These are phyloP conservation scores for Hydriomena furcata DNA, from an alignment of 2,888 invertebrate genomes.

Conservation along the genomic window DNA sequence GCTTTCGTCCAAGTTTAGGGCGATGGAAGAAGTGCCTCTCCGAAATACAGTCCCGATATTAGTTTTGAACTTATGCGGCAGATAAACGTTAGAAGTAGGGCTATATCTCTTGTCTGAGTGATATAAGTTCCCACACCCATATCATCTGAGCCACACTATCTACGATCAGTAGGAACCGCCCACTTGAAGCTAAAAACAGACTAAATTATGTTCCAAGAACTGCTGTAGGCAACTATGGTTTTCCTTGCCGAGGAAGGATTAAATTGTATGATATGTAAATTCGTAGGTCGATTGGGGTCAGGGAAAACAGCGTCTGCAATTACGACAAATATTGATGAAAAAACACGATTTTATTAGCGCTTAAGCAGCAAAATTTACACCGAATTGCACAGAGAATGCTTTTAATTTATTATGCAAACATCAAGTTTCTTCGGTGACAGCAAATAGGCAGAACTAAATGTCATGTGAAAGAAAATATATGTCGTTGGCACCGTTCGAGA, in stretches of 20 bases:
- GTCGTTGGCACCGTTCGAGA: slow-evolving; percentile 63
- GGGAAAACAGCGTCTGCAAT: slow-evolving; percentile 39
- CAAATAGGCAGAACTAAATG: slow-evolving; percentile 47
- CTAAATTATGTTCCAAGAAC: slow-evolving; percentile 62
- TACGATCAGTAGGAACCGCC: slow-evolving; percentile 65
- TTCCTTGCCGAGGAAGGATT: slow-evolving; percentile 47
- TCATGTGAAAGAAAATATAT: slow-evolving; percentile 55
- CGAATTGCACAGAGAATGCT: slow-evolving; percentile 38
- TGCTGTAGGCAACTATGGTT: slow-evolving; percentile 48
- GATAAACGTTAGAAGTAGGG: slow-evolving; percentile 57
- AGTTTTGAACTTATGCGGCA: slow-evolving; percentile 55
- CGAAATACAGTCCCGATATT: slow-evolving; percentile 61
- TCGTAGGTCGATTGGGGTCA: slow-evolving; percentile 51
- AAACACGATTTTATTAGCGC: slow-evolving; percentile 40
- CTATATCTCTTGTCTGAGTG: slow-evolving; percentile 51
- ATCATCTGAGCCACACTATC: slow-evolving; percentile 71
- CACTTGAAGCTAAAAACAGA: slow-evolving; percentile 64
- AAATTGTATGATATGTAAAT: slow-evolving; percentile 55
- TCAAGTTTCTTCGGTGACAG: slow-evolving; percentile 45
- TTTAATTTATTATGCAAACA: slow-evolving; percentile 44
- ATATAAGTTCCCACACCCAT: slow-evolving; percentile 71
- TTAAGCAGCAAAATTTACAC: slow-evolving; percentile 17
- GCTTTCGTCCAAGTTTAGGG: slow-evolving; percentile 68
- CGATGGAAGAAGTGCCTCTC: slow-evolving; percentile 47
- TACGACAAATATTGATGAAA: slow-evolving; percentile 39